These are phyloP conservation scores for Rattus rattus DNA, from an alignment of 2,113 vertebrate genomes.

Conservation along the genomic window DNA sequence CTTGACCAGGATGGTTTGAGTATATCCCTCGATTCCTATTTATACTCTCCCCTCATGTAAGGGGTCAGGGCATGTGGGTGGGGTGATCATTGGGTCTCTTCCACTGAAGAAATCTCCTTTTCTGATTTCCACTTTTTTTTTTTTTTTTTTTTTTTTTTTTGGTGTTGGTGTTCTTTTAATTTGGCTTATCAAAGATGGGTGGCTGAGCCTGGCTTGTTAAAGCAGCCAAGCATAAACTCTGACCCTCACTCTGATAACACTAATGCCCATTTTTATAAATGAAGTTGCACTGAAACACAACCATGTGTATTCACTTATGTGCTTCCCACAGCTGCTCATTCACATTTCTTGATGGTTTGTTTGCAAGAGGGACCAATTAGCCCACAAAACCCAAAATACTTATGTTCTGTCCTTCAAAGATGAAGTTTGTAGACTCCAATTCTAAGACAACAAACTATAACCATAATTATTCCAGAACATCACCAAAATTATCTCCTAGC, in stretches of 20 bases:
- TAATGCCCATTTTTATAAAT: background rate
- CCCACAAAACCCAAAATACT: background rate
- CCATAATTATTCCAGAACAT: background rate
- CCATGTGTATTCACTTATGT: background rate
- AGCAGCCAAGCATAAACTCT: background rate
- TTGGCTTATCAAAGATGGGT: background rate
- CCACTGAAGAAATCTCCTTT: background rate
- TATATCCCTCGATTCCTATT: background rate
- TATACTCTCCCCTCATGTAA: background rate
- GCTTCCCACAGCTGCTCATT: background rate
- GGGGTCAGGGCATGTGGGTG: background rate
- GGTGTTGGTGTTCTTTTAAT: background rate
- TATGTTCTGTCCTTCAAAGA: background rate
- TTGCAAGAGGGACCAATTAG: background rate
- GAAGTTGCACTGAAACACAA: background rate
- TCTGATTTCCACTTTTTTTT: background rate
- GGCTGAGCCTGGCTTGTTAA: background rate
- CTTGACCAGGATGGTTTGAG: background rate
- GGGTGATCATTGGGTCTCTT: background rate
- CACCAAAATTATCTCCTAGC: background rate
- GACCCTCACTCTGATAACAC: background rate
- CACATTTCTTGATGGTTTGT: background rate
- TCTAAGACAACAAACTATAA: background rate
- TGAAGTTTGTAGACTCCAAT: background rate
- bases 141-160: no score